phyloP scores from a whole-genome alignment of 92 coral and sea anemone species.

The Anthopleura xanthogrammica region DNA sequence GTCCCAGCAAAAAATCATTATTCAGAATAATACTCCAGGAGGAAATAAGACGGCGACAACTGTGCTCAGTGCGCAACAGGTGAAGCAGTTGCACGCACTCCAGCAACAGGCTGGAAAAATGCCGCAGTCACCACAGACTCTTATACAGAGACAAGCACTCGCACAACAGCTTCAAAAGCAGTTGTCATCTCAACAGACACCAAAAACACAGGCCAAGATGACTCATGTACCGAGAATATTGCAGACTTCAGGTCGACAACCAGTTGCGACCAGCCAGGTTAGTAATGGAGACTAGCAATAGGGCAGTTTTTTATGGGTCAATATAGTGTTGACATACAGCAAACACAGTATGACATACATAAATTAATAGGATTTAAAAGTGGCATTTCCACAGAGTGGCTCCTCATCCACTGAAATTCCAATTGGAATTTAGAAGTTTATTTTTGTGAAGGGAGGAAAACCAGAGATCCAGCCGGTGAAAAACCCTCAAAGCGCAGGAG shows the following conservation, averaged over 20 bases:
- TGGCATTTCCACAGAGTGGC: too few relatives aligned
- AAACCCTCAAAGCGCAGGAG: too few relatives aligned
- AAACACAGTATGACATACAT: too few relatives aligned
- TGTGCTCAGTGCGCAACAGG: constrained; percentile 62
- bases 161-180: constrained; percentile 62
- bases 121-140: constrained; percentile 42
- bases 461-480: too few relatives aligned
- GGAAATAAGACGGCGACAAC: constrained; percentile 43
- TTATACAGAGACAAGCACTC: constrained; percentile 43
- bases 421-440: too few relatives aligned
- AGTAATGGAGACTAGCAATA: neutral
- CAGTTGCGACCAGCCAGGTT: constrained; percentile 63
- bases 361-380: too few relatives aligned
- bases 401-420: too few relatives aligned
- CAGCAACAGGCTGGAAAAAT: constrained; percentile 73
- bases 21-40: constrained; percentile 29
- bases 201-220: constrained; percentile 52
- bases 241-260: constrained; percentile 81
- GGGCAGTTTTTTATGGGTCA: too few relatives aligned
- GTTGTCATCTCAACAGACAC: constrained; percentile 43
- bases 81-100: constrained; percentile 64
- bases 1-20: constrained; percentile 40
- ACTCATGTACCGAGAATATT: constrained; percentile 78
- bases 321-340: too few relatives aligned
- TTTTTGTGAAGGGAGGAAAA: too few relatives aligned